Evolutionary conservation across 2,888 invertebrate species (phyloP).

Genomic region (Lithophane semibrunnea): DNA sequence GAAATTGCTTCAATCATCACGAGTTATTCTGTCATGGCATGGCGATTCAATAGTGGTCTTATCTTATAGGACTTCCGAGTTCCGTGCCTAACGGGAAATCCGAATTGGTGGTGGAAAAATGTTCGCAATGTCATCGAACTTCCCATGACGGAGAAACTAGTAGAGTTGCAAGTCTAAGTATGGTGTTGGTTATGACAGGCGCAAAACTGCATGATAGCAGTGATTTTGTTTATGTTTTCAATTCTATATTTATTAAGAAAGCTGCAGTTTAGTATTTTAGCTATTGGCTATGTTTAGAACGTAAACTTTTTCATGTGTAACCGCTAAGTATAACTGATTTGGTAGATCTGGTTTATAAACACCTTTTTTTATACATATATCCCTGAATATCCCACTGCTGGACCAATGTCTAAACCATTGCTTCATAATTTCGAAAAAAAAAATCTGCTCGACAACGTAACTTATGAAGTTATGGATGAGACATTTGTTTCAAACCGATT

Average conservation of each 20-base stretch:
- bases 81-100: conserved; percentile 60
- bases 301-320: neutral
- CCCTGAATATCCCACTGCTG: neutral
- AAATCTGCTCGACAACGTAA: no score
- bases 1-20: conserved; percentile 17
- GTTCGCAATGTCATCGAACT: conserved; percentile 58
- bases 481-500: no score
- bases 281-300: neutral
- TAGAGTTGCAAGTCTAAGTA: conserved; percentile 45
- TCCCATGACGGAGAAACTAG: conserved; percentile 56
- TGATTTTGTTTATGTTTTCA: conserved; percentile 24
- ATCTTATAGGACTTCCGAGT: conserved; percentile 47
- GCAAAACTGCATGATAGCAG: conserved; percentile 14
- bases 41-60: conserved; percentile 17
- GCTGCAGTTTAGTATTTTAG: conserved; percentile 4
- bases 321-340: neutral
- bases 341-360: no score
- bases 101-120: conserved; percentile 52
- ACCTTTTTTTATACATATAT: no score
- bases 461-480: no score
- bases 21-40: conserved; percentile 25
- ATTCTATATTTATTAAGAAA: conserved; percentile 18
- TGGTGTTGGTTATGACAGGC: conserved; percentile 47
- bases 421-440: no score
- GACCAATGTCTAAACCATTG: no score